Conservation (phyloP, 2,797 vertebrate genomes). For the Poecilia gillii region DNA sequence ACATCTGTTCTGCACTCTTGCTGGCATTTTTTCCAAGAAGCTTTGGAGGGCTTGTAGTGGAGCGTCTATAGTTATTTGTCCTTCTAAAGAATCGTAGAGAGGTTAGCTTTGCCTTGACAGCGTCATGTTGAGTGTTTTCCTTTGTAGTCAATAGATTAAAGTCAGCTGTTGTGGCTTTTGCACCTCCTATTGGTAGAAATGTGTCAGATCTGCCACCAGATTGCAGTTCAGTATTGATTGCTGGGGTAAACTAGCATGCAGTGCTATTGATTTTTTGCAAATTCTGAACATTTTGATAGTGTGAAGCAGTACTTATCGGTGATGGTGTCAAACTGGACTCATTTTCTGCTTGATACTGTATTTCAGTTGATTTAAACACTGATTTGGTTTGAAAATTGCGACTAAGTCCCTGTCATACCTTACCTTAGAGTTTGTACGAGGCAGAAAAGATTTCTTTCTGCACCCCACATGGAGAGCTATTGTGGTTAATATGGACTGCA, state of each 20-base stretch:
- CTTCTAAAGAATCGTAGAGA: not conserved
- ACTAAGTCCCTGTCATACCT: not conserved
- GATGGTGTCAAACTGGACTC: not conserved
- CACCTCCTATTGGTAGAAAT: conserved; percentile 3
- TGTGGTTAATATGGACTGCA: not conserved
- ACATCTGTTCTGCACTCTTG: not conserved
- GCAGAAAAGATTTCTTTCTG: not conserved
- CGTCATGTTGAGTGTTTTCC: not conserved
- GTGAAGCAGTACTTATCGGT: not conserved
- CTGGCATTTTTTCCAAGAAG: not conserved
- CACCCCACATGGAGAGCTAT: not conserved
- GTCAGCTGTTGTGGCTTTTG: not conserved
- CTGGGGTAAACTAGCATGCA: not conserved
- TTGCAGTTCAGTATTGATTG: conserved; percentile 4
- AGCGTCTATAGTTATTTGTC: not conserved
- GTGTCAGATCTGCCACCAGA: conserved; percentile 1
- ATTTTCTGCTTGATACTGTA: not conserved
- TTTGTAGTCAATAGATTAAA: not conserved
- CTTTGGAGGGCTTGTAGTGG: not conserved
- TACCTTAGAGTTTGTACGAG: not conserved
- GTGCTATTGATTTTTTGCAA: conserved; percentile 1
- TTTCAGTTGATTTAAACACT: not conserved
- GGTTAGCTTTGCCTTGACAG: not conserved
- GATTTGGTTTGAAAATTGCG: not conserved
- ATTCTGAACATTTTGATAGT: conserved; percentile 1